Evolutionary conservation across 2,888 invertebrate species (phyloP).

Genomic region (Drosophila borborema): DNA sequence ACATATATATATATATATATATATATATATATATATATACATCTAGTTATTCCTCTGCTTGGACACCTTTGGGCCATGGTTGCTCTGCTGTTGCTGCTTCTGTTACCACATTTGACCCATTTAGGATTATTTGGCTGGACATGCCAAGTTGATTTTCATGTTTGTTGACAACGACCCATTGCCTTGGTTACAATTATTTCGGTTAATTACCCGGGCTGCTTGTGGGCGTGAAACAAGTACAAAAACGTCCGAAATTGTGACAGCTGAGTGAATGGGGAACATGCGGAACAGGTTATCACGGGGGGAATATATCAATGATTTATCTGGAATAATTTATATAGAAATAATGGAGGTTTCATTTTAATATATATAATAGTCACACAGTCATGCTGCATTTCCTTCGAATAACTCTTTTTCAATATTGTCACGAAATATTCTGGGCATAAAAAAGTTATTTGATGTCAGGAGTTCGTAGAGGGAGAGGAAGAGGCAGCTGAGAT

Average conservation of each 20-base stretch:
- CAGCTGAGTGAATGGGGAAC: conserved; percentile 38
- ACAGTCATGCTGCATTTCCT: neutral
- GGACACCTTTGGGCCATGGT: conserved; percentile 7
- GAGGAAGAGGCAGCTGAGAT: neutral
- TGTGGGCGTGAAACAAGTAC: conserved; percentile 9
- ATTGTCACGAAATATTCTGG: neutral
- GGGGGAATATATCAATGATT: neutral
- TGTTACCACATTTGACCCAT: conserved; percentile 47
- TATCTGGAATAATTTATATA: neutral
- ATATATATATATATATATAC: neutral
- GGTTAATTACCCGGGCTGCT: conserved; percentile 31
- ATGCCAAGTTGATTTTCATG: conserved; percentile 45
- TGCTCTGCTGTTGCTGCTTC: conserved; percentile 7
- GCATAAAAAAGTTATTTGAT: neutral
- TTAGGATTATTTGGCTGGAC: conserved; percentile 43
- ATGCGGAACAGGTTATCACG: conserved; percentile 23
- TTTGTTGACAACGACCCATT: conserved; percentile 34
- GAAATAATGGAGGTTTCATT: neutral
- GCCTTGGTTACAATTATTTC: conserved; percentile 43
- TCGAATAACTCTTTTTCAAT: neutral
- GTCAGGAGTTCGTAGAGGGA: neutral
- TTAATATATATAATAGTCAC: neutral
- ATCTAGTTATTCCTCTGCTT: conserved; percentile 14
- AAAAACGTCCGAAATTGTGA: conserved; percentile 26
- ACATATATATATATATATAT: too few relatives aligned